A percentile compares a stretch with the other conserved stretches of the same genome.
phyloP scores from a whole-genome alignment of 2,113 vertebrate species.

The Mola mola region DNA sequence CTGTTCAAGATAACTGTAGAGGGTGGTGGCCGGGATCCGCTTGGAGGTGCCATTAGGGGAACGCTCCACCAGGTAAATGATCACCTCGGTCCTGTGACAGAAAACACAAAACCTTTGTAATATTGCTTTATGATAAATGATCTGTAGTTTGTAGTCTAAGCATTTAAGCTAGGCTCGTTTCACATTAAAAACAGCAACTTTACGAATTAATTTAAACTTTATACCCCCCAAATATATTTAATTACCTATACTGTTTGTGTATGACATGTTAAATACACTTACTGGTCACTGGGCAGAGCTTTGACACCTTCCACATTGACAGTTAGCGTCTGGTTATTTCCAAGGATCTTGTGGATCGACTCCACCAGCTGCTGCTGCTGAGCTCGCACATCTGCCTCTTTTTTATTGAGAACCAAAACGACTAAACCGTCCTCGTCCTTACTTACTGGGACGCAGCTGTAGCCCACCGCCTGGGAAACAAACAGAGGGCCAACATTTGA shows the following conservation, averaged over 20 bases:
- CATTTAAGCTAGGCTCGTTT: too few relatives aligned
- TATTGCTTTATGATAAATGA: too few relatives aligned
- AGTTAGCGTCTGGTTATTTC: slow-evolving; percentile 88
- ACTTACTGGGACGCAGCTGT: slow-evolving; percentile 90
- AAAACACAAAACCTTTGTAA: not conserved
- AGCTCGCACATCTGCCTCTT: slow-evolving; percentile 89
- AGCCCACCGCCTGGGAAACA: slow-evolving; percentile 90
- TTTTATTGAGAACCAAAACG: slow-evolving; percentile 90
- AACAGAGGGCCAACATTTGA: not conserved
- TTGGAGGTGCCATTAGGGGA: slow-evolving; percentile 94
- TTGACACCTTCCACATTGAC: slow-evolving; percentile 96
- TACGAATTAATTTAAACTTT: not conserved
- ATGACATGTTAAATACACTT: slow-evolving; percentile 59
- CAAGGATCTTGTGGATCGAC: slow-evolving; percentile 93
- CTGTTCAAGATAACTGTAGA: slow-evolving; percentile 90
- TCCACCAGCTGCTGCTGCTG: slow-evolving; percentile 97
- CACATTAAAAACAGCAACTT: not conserved
- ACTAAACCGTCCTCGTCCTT: slow-evolving; percentile 97
- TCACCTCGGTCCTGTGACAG: slow-evolving; percentile 90
- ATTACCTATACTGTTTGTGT: not conserved
- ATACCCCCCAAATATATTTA: too few relatives aligned
- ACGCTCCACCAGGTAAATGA: slow-evolving; percentile 94
- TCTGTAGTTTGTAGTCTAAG: too few relatives aligned
- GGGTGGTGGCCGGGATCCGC: slow-evolving; percentile 88
- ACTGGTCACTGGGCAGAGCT: slow-evolving; percentile 94